phyloP scores from a whole-genome alignment of 2,113 vertebrate species.

The Mesocricetus auratus region DNA sequence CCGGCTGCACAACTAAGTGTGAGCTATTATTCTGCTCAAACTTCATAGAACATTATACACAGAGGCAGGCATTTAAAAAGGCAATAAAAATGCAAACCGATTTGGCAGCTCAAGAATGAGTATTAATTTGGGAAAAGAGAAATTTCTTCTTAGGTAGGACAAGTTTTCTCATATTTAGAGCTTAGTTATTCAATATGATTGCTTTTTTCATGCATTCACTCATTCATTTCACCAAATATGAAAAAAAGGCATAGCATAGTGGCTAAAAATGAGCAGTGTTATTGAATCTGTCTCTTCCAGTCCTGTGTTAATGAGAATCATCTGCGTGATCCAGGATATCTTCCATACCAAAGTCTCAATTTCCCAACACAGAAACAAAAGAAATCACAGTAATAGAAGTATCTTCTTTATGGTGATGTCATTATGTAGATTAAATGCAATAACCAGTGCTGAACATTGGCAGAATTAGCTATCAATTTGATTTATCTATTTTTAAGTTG shows the following conservation, averaged over 20 bases:
- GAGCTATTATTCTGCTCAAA: slow-evolving; percentile 41
- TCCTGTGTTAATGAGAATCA: not conserved
- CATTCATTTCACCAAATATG: not conserved
- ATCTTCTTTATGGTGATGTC: not conserved
- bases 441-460: not conserved
- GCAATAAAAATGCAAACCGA: slow-evolving; percentile 54
- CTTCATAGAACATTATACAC: slow-evolving; percentile 42
- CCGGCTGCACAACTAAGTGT: slow-evolving; percentile 5
- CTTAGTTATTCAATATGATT: not conserved
- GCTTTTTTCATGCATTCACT: not conserved
- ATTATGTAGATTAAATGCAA: not conserved
- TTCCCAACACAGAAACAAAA: not conserved
- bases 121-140: slow-evolving; percentile 57
- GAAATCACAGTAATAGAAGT: not conserved
- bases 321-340: not conserved
- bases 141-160: slow-evolving; percentile 12
- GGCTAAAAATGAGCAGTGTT: not conserved
- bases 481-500: not conserved
- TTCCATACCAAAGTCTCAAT: not conserved
- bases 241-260: not conserved
- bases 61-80: slow-evolving; percentile 55
- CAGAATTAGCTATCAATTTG: not conserved
- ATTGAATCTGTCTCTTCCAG: not conserved
- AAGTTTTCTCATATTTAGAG: slow-evolving; percentile 33
- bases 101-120: slow-evolving; percentile 50